phyloP scores from a whole-genome alignment of 2,888 invertebrate species.

The Brachypalpus laphriformis region DNA sequence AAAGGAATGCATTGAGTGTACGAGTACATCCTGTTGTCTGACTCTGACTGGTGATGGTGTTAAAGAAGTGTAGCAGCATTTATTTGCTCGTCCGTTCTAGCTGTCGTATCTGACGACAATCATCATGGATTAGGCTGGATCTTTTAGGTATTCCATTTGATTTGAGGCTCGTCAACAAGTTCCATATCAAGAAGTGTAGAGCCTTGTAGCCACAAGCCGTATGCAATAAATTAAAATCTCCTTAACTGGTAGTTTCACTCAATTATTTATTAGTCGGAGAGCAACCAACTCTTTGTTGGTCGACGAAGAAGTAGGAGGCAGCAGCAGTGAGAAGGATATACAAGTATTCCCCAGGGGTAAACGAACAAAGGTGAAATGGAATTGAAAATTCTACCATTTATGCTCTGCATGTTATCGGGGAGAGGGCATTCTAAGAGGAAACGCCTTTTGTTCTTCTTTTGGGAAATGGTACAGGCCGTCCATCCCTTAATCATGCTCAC shows the following conservation, averaged over 20 bases:
- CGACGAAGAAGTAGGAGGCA: not conserved
- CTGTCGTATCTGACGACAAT: slow-evolving; percentile 22
- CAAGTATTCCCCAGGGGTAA: slow-evolving; percentile 51
- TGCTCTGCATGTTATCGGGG: slow-evolving; percentile 22
- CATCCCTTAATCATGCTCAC: slow-evolving; percentile 53
- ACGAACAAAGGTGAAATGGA: slow-evolving; percentile 51
- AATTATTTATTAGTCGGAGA: slow-evolving; percentile 60
- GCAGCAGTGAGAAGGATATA: not conserved
- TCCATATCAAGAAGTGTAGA: not conserved
- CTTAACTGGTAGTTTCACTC: slow-evolving; percentile 78
- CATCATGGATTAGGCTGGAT: slow-evolving; percentile 13
- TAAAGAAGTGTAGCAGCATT: slow-evolving; percentile 19
- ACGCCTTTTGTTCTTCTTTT: slow-evolving; percentile 58
- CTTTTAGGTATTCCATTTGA: slow-evolving; percentile 31
- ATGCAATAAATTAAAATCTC: slow-evolving; percentile 81
- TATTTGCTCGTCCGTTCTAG: slow-evolving; percentile 12
- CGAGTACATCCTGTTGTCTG: not conserved
- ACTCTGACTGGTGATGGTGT: not conserved
- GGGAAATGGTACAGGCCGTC: not conserved
- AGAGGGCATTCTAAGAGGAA: not conserved
- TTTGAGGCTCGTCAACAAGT: slow-evolving; percentile 23
- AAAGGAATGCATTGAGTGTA: slow-evolving; percentile 21
- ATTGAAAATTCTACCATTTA: slow-evolving; percentile 60
- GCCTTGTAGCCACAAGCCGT: slow-evolving; percentile 29
- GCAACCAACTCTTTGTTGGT: not conserved